Conservation (phyloP, 2,888 invertebrate genomes). For the Harmothoe impar region DNA sequence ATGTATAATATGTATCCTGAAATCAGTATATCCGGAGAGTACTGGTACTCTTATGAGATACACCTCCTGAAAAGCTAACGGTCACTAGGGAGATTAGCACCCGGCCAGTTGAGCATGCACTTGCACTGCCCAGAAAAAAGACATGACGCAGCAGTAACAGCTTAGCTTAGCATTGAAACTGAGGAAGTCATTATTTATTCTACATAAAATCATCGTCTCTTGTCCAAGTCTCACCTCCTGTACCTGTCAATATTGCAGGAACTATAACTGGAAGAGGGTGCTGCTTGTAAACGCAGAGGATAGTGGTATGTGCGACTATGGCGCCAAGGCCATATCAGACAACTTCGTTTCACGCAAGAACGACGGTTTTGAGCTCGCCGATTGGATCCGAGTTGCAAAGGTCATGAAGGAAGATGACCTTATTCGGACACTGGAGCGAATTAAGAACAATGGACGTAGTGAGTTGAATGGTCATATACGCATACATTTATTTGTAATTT, state of each 20-base stretch:
- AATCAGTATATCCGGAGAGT: too few species aligned
- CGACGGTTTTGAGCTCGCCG: constrained; percentile 69
- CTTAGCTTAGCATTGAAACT: too few species aligned
- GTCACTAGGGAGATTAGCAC: too few species aligned
- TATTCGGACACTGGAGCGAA: constrained; percentile 69
- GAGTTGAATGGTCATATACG: constrained; percentile 22
- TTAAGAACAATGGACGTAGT: constrained; percentile 73
- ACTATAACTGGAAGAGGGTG: constrained; percentile 70
- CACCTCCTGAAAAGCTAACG: too few species aligned
- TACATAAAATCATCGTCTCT: too few species aligned
- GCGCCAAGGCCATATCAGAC: constrained; percentile 47
- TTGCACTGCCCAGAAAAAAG: too few species aligned
- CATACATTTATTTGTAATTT: not conserved
- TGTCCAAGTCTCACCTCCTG: too few species aligned
- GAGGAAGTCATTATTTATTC: too few species aligned
- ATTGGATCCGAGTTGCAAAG: constrained; percentile 71
- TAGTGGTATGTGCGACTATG: constrained; percentile 67
- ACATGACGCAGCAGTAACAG: too few species aligned
- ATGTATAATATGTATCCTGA: too few species aligned
- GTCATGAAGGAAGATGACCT: constrained; percentile 70
- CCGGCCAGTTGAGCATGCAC: too few species aligned
- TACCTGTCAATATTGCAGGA: not conserved
- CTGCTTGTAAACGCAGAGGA: constrained; percentile 70
- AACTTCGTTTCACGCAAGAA: not conserved
- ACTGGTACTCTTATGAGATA: too few species aligned